These are phyloP conservation scores for Yponomeuta evonymella DNA, from an alignment of 2,888 invertebrate species.

Conservation along the genomic window DNA sequence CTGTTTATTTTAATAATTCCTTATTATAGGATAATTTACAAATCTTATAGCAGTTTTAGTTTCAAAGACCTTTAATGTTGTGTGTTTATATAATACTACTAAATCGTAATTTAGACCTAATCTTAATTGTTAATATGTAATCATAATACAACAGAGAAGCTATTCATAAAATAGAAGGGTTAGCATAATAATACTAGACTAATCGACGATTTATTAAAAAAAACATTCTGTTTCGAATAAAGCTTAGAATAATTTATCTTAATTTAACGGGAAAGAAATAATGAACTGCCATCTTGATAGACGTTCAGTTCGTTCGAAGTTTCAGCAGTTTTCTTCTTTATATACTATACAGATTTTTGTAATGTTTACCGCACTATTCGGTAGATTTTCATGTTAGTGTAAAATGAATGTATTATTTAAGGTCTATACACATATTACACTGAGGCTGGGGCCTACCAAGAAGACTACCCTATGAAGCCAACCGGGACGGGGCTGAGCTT, in stretches of 20 bases:
- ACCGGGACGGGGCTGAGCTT: too few relatives aligned
- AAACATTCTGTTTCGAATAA: too few relatives aligned
- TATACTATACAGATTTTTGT: neutral
- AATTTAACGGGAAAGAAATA: neutral
- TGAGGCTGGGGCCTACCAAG: too few relatives aligned
- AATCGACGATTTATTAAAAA: neutral
- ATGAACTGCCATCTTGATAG: neutral
- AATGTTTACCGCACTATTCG: neutral
- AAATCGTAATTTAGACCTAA: neutral
- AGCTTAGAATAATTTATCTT: neutral
- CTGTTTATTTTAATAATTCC: neutral
- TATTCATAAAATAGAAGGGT: neutral
- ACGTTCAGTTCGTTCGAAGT: neutral
- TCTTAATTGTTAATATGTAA: neutral
- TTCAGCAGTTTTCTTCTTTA: neutral
- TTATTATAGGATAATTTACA: neutral
- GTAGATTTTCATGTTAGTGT: neutral
- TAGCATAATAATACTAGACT: neutral
- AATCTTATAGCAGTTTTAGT: neutral
- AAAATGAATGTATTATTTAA: constrained; percentile 10
- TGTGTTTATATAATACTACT: neutral
- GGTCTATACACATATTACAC: constrained; percentile 7
- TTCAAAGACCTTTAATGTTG: neutral
- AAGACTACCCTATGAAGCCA: too few relatives aligned
- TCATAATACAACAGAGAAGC: neutral